phyloP scores from a whole-genome alignment of 1,140 invertebrate species.

The Drosophila kikkawai region DNA sequence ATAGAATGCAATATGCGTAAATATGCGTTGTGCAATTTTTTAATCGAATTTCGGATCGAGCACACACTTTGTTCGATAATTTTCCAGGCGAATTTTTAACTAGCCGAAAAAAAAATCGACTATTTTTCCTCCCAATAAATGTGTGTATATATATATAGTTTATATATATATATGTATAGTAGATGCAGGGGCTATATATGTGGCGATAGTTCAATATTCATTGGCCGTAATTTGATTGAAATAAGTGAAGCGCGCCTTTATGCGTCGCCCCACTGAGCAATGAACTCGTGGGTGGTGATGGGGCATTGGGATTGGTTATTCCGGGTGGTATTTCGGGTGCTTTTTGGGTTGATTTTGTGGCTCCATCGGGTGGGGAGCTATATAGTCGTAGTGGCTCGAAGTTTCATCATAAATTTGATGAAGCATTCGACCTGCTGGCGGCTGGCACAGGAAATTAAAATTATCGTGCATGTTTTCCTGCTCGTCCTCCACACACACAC shows the following conservation, averaged over 20 bases:
- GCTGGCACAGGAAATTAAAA: conserved; percentile 72
- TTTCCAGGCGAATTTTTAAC: conserved; percentile 27
- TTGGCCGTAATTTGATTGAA: conserved; percentile 81
- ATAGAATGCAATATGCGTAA: conserved; percentile 48
- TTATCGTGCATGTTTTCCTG: conserved; percentile 64
- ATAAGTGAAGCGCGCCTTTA: conserved; percentile 80
- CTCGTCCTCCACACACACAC: background rate
- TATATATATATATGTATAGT: conserved; percentile 6
- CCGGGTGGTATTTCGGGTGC: background rate
- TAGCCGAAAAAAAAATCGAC: conserved; percentile 31
- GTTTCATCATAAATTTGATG: conserved; percentile 72
- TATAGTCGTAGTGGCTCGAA: conserved; percentile 13
- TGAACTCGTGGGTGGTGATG: conserved; percentile 17
- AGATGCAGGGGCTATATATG: conserved; percentile 32
- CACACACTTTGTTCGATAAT: conserved; percentile 32
- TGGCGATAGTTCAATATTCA: conserved; percentile 79
- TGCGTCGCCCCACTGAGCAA: conserved; percentile 75
- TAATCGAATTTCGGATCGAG: conserved; percentile 35
- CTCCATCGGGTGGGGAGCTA: background rate
- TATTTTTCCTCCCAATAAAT: conserved; percentile 46
- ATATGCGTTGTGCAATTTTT: conserved; percentile 41
- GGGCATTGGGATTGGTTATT: background rate
- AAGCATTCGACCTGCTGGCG: conserved; percentile 63
- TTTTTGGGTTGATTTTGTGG: background rate
- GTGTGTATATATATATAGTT: conserved; percentile 12